Evolutionary conservation across 2,113 vertebrate genomes (phyloP).

Genomic region (Psilopogon haemacephalus): DNA sequence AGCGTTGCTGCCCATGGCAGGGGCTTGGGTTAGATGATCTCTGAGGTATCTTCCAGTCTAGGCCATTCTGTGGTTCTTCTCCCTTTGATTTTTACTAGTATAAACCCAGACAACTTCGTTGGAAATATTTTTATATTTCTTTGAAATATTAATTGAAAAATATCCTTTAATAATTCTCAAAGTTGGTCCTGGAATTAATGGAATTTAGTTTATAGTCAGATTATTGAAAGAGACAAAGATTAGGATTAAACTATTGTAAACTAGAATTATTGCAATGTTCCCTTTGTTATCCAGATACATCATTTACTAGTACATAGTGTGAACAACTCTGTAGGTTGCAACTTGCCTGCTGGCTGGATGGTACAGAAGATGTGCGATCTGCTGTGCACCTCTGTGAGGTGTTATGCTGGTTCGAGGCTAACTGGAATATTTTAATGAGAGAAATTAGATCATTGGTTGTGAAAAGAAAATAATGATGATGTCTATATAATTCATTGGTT

Average conservation of each 20-base stretch:
- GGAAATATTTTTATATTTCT: not conserved
- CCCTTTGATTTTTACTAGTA: not conserved
- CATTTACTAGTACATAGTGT: not conserved
- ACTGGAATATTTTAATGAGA: no score
- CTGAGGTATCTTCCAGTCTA: no score
- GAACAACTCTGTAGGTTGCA: not conserved
- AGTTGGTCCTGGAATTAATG: not conserved
- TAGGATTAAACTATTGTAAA: not conserved
- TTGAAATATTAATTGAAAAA: not conserved
- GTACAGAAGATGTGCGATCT: not conserved
- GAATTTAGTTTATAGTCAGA: not conserved
- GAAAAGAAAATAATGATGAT: no score
- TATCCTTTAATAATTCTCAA: not conserved
- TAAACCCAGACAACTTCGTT: not conserved
- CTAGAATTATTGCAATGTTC: not conserved
- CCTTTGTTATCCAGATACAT: not conserved
- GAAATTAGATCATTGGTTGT: no score
- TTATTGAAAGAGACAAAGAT: not conserved
- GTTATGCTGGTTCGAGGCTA: not conserved
- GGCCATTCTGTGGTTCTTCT: not conserved
- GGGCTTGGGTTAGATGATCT: no score
- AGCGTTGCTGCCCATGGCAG: no score
- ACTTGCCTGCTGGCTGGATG: not conserved
- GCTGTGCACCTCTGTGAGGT: not conserved
- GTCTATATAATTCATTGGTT: no score